Conservation (phyloP, 2,797 vertebrate genomes). For the Argyrosomus regius region DNA sequence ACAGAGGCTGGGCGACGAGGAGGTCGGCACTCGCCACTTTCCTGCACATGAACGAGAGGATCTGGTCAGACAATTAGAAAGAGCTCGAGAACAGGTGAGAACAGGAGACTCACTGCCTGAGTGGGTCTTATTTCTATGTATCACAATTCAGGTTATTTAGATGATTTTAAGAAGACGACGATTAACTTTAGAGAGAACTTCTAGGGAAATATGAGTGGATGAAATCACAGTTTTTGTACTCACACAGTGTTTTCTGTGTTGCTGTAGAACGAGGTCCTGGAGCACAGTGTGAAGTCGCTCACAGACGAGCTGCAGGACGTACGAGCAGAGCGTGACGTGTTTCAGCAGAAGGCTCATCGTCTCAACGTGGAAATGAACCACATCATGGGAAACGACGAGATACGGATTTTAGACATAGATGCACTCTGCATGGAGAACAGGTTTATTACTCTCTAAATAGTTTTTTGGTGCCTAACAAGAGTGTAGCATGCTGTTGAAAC, state of each 20-base stretch:
- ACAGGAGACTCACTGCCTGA: neutral
- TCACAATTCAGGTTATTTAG: neutral
- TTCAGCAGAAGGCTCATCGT: constrained; percentile 95
- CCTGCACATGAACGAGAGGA: constrained; percentile 96
- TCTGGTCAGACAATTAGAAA: constrained; percentile 94
- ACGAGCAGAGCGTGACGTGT: constrained; percentile 92
- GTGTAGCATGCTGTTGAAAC: neutral
- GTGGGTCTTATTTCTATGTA: neutral
- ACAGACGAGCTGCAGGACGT: constrained; percentile 95
- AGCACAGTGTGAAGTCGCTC: constrained; percentile 91
- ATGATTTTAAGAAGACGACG: neutral
- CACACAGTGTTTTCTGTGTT: neutral
- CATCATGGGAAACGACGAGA: constrained; percentile 91
- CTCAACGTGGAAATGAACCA: constrained; percentile 97
- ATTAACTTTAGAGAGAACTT: too few species aligned
- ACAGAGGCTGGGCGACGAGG: constrained; percentile 96
- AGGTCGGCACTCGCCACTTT: constrained; percentile 93
- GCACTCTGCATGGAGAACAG: constrained; percentile 98
- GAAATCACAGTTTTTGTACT: neutral
- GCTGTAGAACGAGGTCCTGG: constrained; percentile 90
- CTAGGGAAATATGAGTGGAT: neutral
- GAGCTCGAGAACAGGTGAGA: constrained; percentile 92
- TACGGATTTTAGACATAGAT: constrained; percentile 94
- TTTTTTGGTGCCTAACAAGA: too few species aligned
- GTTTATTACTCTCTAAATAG: constrained; percentile 71